Conservation (phyloP, 2,888 invertebrate species). For the Leptura quadrifasciata region DNA sequence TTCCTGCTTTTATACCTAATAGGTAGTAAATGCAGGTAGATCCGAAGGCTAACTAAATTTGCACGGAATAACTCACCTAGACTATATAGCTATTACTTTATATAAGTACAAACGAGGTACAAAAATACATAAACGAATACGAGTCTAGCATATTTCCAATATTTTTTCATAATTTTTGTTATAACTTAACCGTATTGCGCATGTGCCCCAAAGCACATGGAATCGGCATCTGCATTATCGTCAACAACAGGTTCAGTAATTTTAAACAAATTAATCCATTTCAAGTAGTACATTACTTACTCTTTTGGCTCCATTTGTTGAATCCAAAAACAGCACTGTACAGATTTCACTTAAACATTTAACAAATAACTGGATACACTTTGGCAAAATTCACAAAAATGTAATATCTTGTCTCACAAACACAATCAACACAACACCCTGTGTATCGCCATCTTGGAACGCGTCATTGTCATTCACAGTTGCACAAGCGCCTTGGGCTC, state of each 20-base stretch:
- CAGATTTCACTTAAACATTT: constrained; percentile 20
- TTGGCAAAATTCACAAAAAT: constrained; percentile 44
- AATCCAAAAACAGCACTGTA: constrained; percentile 30
- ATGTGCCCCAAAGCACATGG: constrained; percentile 55
- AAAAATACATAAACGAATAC: constrained; percentile 17
- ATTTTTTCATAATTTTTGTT: constrained; percentile 40
- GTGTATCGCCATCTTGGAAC: constrained; percentile 64
- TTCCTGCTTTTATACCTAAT: no score
- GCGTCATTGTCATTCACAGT: constrained; percentile 51
- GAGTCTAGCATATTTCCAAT: constrained; percentile 36
- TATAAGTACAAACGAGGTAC: neutral
- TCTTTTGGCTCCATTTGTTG: constrained; percentile 51
- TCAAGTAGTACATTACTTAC: constrained; percentile 46
- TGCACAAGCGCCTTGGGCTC: constrained; percentile 47
- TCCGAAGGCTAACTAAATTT: neutral
- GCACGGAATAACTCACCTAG: neutral
- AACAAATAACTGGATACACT: constrained; percentile 26
- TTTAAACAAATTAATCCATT: constrained; percentile 49
- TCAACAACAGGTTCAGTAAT: constrained; percentile 51
- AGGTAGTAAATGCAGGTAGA: neutral
- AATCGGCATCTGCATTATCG: constrained; percentile 52
- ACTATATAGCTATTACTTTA: neutral
- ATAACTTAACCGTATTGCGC: constrained; percentile 52
- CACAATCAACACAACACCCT: constrained; percentile 62
- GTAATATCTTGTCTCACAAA: constrained; percentile 50